Base-by-base conservation (phyloP, 1,140 invertebrate genomes). In the Pygmarrhopalites habei region DNA sequence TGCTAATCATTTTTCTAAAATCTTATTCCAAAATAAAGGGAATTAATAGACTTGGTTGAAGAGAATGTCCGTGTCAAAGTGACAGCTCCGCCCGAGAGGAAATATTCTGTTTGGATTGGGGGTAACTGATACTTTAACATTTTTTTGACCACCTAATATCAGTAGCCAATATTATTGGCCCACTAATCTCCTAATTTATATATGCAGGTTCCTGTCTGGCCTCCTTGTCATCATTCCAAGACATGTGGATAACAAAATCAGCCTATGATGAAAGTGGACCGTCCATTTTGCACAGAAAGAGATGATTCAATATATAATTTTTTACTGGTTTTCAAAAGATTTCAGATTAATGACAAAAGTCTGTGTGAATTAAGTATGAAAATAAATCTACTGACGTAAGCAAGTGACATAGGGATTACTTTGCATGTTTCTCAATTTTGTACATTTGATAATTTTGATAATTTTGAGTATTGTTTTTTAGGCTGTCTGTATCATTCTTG, bases 221-320 rank as follows among this genome's bases (percentile, higher is more conserved):
- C 26, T 80, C 79, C 7, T 68, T 80, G 35, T 79, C 79, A 65
- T 81, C 79, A 69, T 80, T 81, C 77, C 79, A 81, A 67, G 76
- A 76, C 63, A 78, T 78, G 76, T 83, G 82, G 51, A 25, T 30
- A 28, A 47, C 44, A 10, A 83, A 83, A 72, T 78, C 82, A 74
- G 82, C 83, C 71, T 83, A 83, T 73, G 82, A 83, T 71, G 82
- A 93, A 77, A 91, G 87, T 76, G 90, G 90, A 73, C 89, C 90
- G 69, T 88, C 87, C 7, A 25, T 47, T 47, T 10, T 47, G 7
- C 44, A 47, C 23, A 25, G n/a, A 21, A 47, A 47, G 19, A 47
- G 19, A 25, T 47, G 44, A 47, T 21, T 21, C 4, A 5, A 25
- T 21, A 5, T 47, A 47, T 19, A 47, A 47, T 47, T 7, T 47